These are phyloP conservation scores for Bungarus multicinctus DNA, from an alignment of 2,113 vertebrate species.

Conservation along the genomic window DNA sequence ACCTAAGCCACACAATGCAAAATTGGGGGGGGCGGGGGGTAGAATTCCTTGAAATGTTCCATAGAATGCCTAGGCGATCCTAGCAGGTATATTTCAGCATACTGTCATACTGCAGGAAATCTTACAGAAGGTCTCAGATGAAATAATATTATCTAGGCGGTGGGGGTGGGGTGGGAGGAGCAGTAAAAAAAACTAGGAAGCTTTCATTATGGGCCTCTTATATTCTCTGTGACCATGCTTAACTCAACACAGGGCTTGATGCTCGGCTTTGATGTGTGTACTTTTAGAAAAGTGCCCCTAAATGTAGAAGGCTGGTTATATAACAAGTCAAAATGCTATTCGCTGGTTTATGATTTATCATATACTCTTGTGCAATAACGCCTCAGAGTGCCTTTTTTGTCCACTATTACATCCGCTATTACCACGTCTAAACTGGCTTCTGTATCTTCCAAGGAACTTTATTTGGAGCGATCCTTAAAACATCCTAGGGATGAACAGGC, in stretches of 20 bases:
- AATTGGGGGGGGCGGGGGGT: no score
- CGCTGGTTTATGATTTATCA: neutral
- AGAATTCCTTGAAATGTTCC: neutral
- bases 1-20: neutral
- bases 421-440: neutral
- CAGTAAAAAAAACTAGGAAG: neutral
- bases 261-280: neutral
- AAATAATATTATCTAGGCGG: no score
- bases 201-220: neutral
- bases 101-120: neutral
- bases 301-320: neutral
- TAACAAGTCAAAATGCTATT: neutral
- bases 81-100: neutral
- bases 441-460: neutral
- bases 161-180: no score
- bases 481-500: neutral
- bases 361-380: neutral
- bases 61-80: neutral
- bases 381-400: neutral
- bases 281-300: neutral
- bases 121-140: neutral
- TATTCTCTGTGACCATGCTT: neutral
- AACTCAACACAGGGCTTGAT: neutral
- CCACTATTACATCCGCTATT: neutral
- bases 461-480: neutral